Conservation (phyloP, 64 coral and sea anemone species). For the Pachyseris speciosa region DNA sequence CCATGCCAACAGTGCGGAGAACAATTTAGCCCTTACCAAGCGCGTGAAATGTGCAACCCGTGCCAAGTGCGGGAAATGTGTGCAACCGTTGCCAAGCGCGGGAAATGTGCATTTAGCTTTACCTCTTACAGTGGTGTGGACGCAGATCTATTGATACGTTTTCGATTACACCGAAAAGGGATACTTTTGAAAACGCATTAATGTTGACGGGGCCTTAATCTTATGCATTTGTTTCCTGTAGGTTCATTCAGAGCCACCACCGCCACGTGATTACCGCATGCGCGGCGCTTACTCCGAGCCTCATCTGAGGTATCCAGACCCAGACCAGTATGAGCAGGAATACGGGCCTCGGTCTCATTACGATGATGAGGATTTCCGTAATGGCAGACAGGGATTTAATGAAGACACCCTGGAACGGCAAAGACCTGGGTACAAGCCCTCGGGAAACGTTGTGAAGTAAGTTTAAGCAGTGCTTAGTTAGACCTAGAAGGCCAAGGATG, state of each 20-base stretch:
- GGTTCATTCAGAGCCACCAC: conserved; percentile 53
- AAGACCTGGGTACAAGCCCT: conserved; percentile 85
- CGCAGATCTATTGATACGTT: too few species aligned
- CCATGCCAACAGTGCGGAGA: too few species aligned
- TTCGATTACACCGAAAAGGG: too few species aligned
- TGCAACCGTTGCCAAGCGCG: too few species aligned
- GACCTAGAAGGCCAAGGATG: too few species aligned
- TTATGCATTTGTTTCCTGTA: neutral
- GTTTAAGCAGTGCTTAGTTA: neutral
- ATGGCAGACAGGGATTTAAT: conserved; percentile 18
- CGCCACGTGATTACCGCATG: conserved; percentile 19
- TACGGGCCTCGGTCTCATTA: conserved; percentile 19
- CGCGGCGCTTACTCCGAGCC: conserved; percentile 69
- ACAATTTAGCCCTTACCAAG: too few species aligned
- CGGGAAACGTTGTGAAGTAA: conserved; percentile 82
- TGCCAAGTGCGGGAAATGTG: too few species aligned
- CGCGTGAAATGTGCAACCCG: too few species aligned
- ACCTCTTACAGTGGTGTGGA: too few species aligned
- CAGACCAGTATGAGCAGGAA: conserved; percentile 31
- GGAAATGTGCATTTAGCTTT: too few species aligned
- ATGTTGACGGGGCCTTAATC: too few species aligned
- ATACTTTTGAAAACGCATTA: too few species aligned
- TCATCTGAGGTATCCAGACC: conserved; percentile 37
- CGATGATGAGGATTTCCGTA: conserved; percentile 42
- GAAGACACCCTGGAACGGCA: conserved; percentile 34